Conservation (phyloP, 2,113 vertebrate species). For the Hydrolagus affinis region DNA sequence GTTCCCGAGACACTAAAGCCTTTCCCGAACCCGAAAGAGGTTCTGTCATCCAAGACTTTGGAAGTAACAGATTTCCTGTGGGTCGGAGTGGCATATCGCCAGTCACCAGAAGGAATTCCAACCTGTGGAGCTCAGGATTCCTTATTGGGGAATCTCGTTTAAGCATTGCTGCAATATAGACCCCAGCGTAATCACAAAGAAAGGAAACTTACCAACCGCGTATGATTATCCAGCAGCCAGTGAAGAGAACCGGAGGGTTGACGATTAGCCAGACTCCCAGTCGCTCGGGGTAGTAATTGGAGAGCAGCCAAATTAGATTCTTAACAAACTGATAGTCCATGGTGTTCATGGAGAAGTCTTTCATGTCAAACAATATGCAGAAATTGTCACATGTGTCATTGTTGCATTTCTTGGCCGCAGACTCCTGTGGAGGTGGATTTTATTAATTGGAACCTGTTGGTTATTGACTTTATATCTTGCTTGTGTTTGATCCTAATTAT, state of each 20-base stretch:
- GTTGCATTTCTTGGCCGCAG: background rate
- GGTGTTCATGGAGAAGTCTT: slow-evolving; percentile 21
- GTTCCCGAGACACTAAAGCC: too few species aligned
- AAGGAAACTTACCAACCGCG: slow-evolving; percentile 13
- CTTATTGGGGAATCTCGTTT: too few species aligned
- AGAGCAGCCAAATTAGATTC: slow-evolving; percentile 21
- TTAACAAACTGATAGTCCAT: slow-evolving; percentile 25
- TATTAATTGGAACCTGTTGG: too few species aligned
- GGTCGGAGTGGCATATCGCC: too few species aligned
- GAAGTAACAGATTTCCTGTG: too few species aligned
- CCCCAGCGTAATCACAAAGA: background rate
- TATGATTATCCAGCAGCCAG: slow-evolving; percentile 13
- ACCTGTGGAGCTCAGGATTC: too few species aligned
- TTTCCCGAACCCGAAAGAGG: too few species aligned
- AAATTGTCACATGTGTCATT: slow-evolving; percentile 1
- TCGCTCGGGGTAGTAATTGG: slow-evolving; percentile 22
- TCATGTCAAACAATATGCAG: slow-evolving; percentile 26
- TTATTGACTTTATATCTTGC: too few species aligned
- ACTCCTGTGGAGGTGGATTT: background rate
- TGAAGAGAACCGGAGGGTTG: slow-evolving; percentile 14
- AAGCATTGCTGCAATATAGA: too few species aligned
- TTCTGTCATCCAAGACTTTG: too few species aligned
- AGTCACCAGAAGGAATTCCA: too few species aligned
- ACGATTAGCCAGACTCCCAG: slow-evolving; percentile 13
- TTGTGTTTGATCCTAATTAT: too few species aligned